Base-by-base conservation (phyloP, 2,888 invertebrate genomes). In the Exephanes ischioxanthus region DNA sequence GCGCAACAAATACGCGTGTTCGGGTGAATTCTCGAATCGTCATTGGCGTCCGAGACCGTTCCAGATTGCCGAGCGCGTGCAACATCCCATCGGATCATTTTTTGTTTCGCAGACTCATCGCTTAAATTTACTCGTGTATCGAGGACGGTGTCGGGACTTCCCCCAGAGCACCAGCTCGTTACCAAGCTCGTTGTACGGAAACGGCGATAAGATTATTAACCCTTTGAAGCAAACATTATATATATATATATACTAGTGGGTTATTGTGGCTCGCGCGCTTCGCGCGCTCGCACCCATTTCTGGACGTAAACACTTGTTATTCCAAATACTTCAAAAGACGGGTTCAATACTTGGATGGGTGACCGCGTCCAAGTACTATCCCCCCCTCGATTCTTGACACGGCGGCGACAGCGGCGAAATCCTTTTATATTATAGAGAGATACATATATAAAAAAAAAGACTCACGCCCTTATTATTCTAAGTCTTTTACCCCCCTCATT, bases 1-100 rank as follows among this genome's bases (percentile, higher is more conserved):
- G 70, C 77, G 66, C 81, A 80, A 84, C 55, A 37, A 51, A 70
- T 72, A 71, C 77, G 76, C 72, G 77, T 75, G 51, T 72, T 67
- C 53, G 11, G 51, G 26, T 22, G 7, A 48, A 66, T 77, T 26
- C 48, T 16, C 22, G 16, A 16, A 72, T 26, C 51, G 51, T 73
- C 61, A 70, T 71, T 71, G 37, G 30, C 37, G 26, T 9, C 61
- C 68, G 55, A 6, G 53, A 63, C 77, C 71, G 33, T 68, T 71
- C n/a, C 63, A 73, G 33, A 77, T 37, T 33, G 48, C 22, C 58
- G 45, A 63, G 19, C 48, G 67, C 66, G 51, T 72, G 45, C 67
- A 58, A 41, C 14, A 37, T 41, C 19, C 61, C 3, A 58, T 33
- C 61, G 68, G 77, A 66, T 37, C 58, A 5, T 14, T 37, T 37